phyloP scores from a whole-genome alignment of 2,113 vertebrate species.

The Conger conger region DNA sequence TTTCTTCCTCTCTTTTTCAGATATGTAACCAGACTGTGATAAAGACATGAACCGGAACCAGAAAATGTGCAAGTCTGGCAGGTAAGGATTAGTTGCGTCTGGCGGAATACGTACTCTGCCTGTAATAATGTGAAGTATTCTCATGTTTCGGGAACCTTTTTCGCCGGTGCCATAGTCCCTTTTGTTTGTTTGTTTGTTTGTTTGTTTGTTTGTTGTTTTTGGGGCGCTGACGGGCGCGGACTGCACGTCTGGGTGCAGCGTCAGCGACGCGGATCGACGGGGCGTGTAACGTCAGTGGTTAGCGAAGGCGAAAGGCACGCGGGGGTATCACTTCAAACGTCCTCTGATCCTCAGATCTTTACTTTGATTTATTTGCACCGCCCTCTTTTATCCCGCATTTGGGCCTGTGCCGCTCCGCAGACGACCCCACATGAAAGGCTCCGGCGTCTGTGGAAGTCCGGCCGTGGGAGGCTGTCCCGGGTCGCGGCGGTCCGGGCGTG shows the following conservation, averaged over 20 bases:
- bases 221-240: background rate
- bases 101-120: too few relatives aligned
- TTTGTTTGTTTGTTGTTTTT: background rate
- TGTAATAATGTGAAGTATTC: background rate
- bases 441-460: background rate
- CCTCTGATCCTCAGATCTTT: constrained; percentile 54
- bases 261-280: background rate
- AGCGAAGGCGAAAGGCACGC: constrained; percentile 57
- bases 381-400: background rate
- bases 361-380: constrained; percentile 51
- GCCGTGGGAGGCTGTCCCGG: too few relatives aligned
- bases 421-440: background rate
- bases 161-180: background rate
- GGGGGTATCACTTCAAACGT: constrained; percentile 69
- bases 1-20: background rate
- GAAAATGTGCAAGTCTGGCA: background rate
- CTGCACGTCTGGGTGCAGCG: background rate
- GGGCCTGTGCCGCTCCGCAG: constrained; percentile 39
- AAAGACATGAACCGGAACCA: background rate
- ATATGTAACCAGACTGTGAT: background rate
- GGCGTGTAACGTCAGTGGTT: constrained; percentile 59
- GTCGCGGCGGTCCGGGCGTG: too few relatives aligned
- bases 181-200: background rate
- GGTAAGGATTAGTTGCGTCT: background rate
- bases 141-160: background rate